Conservation (phyloP, 2,113 vertebrate species). For the Nansenia antarctica region DNA sequence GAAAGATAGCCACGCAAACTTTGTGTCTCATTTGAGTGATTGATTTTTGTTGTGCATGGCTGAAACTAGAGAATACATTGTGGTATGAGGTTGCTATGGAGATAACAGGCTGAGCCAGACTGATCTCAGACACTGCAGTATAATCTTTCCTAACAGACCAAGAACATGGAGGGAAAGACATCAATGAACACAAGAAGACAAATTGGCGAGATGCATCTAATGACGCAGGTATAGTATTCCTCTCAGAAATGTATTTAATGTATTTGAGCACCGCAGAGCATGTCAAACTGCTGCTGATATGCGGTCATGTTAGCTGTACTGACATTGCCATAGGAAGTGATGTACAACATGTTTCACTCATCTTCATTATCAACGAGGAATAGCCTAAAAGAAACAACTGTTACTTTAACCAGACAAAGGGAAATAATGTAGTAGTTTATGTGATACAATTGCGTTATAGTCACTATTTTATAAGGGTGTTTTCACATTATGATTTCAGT, state of each 20-base stretch:
- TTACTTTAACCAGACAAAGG: background rate
- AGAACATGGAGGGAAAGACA: slow-evolving; percentile 22
- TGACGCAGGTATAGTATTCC: slow-evolving; percentile 66
- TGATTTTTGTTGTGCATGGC: background rate
- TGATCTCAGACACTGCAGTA: background rate
- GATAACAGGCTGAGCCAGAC: slow-evolving; percentile 25
- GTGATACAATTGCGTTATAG: too few relatives aligned
- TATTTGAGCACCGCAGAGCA: slow-evolving; percentile 29
- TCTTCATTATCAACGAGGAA: background rate
- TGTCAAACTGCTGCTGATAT: slow-evolving; percentile 13
- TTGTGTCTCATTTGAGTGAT: background rate
- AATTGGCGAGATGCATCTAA: slow-evolving; percentile 46
- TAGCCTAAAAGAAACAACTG: background rate
- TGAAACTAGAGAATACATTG: background rate
- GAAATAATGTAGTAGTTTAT: too few relatives aligned
- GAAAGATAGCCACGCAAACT: too few relatives aligned
- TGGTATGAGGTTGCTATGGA: too few relatives aligned
- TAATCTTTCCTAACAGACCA: slow-evolving; percentile 54
- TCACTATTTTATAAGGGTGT: too few relatives aligned
- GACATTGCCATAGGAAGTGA: slow-evolving; percentile 11
- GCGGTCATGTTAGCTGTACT: slow-evolving; percentile 1
- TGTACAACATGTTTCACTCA: too few relatives aligned
- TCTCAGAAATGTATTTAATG: slow-evolving; percentile 42
- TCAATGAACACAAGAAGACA: slow-evolving; percentile 31
- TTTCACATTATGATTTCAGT: background rate